Evolutionary conservation across 2,797 vertebrate species (phyloP).

Genomic region (Prionace glauca): DNA sequence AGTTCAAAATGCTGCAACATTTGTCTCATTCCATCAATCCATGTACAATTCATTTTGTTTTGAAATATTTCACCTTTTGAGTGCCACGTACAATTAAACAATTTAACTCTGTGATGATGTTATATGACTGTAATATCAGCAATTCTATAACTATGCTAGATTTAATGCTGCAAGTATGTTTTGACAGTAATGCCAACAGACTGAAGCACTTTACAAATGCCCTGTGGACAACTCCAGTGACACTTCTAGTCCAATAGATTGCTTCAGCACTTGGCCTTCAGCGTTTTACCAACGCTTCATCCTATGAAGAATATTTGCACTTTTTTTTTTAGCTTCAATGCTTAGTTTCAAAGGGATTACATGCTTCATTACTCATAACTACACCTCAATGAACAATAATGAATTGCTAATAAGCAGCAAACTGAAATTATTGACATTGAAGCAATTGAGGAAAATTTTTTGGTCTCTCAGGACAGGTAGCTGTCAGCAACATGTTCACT

Average conservation of each 20-base stretch:
- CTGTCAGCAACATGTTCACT: slow-evolving; percentile 9
- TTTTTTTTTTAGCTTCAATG: slow-evolving; percentile 17
- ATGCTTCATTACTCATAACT: slow-evolving; percentile 40
- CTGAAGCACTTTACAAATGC: neutral
- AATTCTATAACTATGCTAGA: neutral
- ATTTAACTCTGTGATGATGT: neutral
- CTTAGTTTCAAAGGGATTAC: slow-evolving; percentile 34
- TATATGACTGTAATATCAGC: neutral
- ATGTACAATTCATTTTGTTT: neutral
- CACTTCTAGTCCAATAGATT: neutral
- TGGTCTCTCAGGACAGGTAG: slow-evolving; percentile 7
- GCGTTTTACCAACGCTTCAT: neutral
- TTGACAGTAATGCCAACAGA: neutral
- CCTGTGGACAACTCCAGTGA: neutral
- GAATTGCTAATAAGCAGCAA: slow-evolving; percentile 37
- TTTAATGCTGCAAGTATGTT: neutral
- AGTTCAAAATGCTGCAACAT: neutral
- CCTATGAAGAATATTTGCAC: neutral
- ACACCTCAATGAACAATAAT: slow-evolving; percentile 36
- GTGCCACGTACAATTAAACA: neutral
- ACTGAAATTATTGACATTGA: slow-evolving; percentile 37
- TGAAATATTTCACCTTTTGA: neutral
- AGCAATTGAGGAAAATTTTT: slow-evolving; percentile 33
- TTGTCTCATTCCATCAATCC: neutral
- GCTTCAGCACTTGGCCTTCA: neutral